Conservation (phyloP, 2,888 invertebrate species). For the Didymodactylos carnosus region DNA sequence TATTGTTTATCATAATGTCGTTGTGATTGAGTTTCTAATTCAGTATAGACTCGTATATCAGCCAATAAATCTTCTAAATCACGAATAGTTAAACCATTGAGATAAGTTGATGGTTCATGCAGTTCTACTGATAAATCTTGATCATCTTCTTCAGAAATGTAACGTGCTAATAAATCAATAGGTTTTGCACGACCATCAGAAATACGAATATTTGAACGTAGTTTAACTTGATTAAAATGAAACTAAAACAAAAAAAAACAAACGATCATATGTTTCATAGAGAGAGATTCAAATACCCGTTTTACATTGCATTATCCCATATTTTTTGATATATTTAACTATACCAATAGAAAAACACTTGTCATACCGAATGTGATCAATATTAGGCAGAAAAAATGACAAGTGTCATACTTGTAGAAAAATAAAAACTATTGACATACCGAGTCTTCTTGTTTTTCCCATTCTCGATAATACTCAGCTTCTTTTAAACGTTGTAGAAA, state of each 20-base stretch:
- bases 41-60: constrained; percentile 70
- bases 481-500: constrained; percentile 63
- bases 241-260: no score
- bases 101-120: constrained; percentile 87
- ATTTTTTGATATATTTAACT: no score
- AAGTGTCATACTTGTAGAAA: no score
- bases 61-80: constrained; percentile 85
- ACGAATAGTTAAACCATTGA: constrained; percentile 61
- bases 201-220: constrained; percentile 79
- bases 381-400: no score
- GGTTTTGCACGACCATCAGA: constrained; percentile 91
- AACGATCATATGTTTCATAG: no score
- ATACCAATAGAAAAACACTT: no score
- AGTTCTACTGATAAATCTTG: constrained; percentile 83
- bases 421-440: no score
- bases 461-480: constrained; percentile 70
- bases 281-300: no score
- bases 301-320: no score
- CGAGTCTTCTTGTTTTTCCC: constrained; percentile 84
- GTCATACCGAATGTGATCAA: no score
- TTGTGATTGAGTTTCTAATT: constrained; percentile 46
- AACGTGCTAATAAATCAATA: constrained; percentile 86
- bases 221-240: constrained; percentile 79
- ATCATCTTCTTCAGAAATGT: constrained; percentile 43
- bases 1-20: constrained; percentile 65